Evolutionary conservation across 1,140 invertebrate species (phyloP), one percentile per base, ranked within the genome.

Genomic region (Drosophila kohkoa): DNA sequence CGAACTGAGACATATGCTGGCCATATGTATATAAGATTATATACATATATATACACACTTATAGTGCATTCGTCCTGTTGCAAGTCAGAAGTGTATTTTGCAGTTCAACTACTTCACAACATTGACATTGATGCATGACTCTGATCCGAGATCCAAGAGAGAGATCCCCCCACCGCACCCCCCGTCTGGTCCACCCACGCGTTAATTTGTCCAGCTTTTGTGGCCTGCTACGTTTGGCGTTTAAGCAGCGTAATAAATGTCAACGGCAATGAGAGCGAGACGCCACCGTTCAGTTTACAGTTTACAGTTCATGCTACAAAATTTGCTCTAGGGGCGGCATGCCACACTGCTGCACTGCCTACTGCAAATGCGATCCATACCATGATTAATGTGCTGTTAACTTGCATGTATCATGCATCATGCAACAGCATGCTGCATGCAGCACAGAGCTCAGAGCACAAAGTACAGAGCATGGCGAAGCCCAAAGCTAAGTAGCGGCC

Each of bases 181-280:
- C 20, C 28, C n/a, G 7, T 35, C n/a, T n/a, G 41, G 41, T 65
- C 77, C 74, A 67, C 80, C 83, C 77, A 80, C 67, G 77, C 85
- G 83, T 88, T 88, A 83, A 87, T 87, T 87, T 87, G 83, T 82
- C 83, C 73, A 89, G 77, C 71, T 83, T 83, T 87, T 75, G 73
- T 71, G 66, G 79, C 64, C 64, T 76, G 67, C 68, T 64, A 80
- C 35, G 52, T 71, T 60, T 68, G 74, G 74, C 63, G 68, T 81
- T 75, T 64, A 70, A 80, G 77, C 68, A 79, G 82, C 79, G 79
- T 88, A 89, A 88, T 88, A 88, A 89, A 83, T 89, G 83, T 83
- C 79, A 68, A 25, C 20, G 62, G 48, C 70, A 87, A 88, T 62
- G 62, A 54, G 68, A 79, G 68, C 66, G 71, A 63, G 49, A 68